Percentiles rank a stretch among this genome's conserved stretches.
These are phyloP conservation scores for Plotosus lineatus DNA, from an alignment of 2,113 vertebrate species.

Conservation along the genomic window DNA sequence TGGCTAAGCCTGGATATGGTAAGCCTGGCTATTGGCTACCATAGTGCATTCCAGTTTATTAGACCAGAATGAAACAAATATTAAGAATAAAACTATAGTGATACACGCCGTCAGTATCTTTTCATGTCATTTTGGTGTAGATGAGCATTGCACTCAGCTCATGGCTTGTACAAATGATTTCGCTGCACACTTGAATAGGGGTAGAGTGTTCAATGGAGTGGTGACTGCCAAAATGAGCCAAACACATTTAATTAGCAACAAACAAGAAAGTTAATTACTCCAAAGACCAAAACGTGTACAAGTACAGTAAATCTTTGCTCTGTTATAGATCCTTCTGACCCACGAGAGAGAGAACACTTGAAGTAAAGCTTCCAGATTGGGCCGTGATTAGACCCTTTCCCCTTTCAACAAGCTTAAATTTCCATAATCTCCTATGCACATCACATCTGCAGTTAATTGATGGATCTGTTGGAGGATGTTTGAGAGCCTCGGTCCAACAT, in stretches of 20 bases:
- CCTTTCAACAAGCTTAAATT: slow-evolving; percentile 68
- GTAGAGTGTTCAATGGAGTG: background rate
- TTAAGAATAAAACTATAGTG: background rate
- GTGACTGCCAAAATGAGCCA: background rate
- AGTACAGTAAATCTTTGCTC: slow-evolving; percentile 32
- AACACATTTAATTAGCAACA: background rate
- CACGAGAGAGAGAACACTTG: slow-evolving; percentile 66
- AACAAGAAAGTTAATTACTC: background rate
- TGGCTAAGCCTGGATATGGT: too few relatives aligned
- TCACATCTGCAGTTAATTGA: slow-evolving; percentile 78
- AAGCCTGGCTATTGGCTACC: background rate
- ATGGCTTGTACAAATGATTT: background rate
- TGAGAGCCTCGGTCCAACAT: slow-evolving; percentile 62
- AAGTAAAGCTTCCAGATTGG: slow-evolving; percentile 58
- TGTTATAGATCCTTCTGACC: slow-evolving; percentile 49
- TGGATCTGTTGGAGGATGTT: slow-evolving; percentile 75
- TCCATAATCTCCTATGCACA: slow-evolving; percentile 74
- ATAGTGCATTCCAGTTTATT: background rate
- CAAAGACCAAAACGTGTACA: slow-evolving; percentile 2
- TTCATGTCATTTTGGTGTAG: background rate
- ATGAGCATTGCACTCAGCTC: background rate
- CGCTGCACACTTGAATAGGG: background rate
- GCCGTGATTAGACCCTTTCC: slow-evolving; percentile 69
- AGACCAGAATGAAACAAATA: background rate
- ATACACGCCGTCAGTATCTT: background rate